A percentile compares a stretch with the other conserved stretches of the same genome.
Conservation (phyloP, 2,113 vertebrate genomes). For the Gavialis gangeticus region DNA sequence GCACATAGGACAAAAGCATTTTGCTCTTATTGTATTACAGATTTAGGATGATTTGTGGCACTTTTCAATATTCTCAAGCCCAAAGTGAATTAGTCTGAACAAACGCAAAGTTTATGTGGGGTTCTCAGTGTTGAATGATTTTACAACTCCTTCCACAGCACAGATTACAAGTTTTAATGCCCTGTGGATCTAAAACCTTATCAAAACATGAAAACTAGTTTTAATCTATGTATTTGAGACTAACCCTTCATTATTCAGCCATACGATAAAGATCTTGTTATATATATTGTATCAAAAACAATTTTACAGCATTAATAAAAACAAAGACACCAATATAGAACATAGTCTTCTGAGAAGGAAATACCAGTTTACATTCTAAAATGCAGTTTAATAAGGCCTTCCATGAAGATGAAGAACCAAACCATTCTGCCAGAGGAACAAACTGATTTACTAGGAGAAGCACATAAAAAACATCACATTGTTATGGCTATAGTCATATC, state of each 20-base stretch:
- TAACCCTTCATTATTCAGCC: neutral
- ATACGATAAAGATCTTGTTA: rapidly evolving
- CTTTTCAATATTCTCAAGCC: neutral
- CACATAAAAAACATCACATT: neutral
- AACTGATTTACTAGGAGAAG: rapidly evolving
- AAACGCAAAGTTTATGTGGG: neutral
- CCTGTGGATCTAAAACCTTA: neutral
- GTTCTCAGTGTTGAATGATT: neutral
- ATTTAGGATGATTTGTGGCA: neutral
- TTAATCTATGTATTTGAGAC: neutral
- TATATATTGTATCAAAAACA: neutral
- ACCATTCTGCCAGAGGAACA: neutral
- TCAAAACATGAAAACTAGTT: neutral
- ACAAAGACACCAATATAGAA: neutral
- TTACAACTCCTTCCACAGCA: neutral
- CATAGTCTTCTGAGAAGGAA: neutral
- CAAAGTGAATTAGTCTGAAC: neutral
- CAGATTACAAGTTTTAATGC: neutral
- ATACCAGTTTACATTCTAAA: neutral
- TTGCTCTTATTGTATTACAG: rapidly evolving
- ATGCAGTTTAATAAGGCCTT: neutral
- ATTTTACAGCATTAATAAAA: neutral
- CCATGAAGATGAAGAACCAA: neutral
- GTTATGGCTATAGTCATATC: neutral
- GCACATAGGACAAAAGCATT: rapidly evolving